Base-by-base conservation (phyloP, 37 sponge, comb jelly and placozoan species). In the Eunapius fragilis region DNA sequence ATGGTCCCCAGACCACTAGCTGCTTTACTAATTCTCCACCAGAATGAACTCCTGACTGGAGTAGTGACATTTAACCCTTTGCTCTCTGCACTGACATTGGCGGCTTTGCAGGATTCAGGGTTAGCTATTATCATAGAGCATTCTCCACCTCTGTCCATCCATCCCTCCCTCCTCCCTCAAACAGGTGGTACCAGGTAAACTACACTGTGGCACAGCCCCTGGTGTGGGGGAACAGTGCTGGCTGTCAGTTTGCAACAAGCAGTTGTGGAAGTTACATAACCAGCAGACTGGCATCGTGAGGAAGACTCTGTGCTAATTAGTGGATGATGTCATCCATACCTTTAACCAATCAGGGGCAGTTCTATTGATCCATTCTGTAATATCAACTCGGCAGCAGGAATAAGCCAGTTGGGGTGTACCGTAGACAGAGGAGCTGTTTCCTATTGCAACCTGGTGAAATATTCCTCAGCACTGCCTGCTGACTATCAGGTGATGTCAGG, bases 11-110 rank as follows among this genome's bases (percentile, higher is more conserved):
- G 13, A 72, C 31, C 22, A 25, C 31, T 72, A 1, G 2, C 0
- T 30, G 73, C 10, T 32, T 72, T 0, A 11, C 58, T 58, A 58
- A 58, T 58, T 58, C 6, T 58, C 58, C 58, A 58, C 17, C 74
- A 95, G 95, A 92, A 95, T 87, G 95, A 95, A 35, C 87, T 90
- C 34, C 92, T 95, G 95, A 95, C 95, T 73, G 95, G 95, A 35
- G 31, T 45, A 67, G 68, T 95, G 26, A 89, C 90, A 22, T 83
- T 85, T 35, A 92, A 92, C 70, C 90, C 93, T 79, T 82, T 83
- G 0, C 86, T 95, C 80, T 95, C 96, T 22, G 31, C 68, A 3
- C 14, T 95, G 28, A 87, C 96, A 19, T 74, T 90, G 28, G 96
- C 96, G 23, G 84, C 77, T 33, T 38, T 95, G 74, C 82, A 95